These are phyloP conservation scores for Pontoporia blainvillei DNA, from an alignment of 2,113 vertebrate species.

Conservation along the genomic window DNA sequence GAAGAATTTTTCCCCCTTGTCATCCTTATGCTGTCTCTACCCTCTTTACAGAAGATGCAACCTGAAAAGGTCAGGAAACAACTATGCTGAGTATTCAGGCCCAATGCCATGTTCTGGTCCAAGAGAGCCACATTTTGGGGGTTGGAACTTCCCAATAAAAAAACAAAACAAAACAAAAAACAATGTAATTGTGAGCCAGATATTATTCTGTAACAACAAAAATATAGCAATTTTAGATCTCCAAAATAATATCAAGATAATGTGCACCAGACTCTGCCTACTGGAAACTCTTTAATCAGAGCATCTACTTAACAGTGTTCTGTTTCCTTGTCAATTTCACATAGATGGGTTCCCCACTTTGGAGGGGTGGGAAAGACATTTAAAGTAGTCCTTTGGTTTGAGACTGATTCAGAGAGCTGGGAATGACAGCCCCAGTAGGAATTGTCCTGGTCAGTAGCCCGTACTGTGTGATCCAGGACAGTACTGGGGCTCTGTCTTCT, in stretches of 20 bases:
- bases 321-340: background rate
- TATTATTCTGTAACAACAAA: background rate
- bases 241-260: background rate
- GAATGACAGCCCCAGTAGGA: background rate
- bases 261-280: background rate
- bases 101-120: too few species aligned
- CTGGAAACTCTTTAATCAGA: background rate
- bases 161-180: background rate
- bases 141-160: background rate
- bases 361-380: background rate
- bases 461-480: background rate
- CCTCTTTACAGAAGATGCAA: background rate
- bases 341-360: background rate
- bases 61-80: background rate
- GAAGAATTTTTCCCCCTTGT: background rate
- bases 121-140: background rate
- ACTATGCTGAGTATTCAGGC: fast-evolving
- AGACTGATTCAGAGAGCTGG: background rate
- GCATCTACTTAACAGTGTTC: background rate
- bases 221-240: background rate
- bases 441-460: background rate
- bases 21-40: too few species aligned
- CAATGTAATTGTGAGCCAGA: background rate
- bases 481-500: background rate
- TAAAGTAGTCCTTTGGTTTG: background rate